Percentiles rank a stretch among this genome's conserved stretches.
phyloP scores from a whole-genome alignment of 2,113 vertebrate genomes.

The Phaetusa simplex region DNA sequence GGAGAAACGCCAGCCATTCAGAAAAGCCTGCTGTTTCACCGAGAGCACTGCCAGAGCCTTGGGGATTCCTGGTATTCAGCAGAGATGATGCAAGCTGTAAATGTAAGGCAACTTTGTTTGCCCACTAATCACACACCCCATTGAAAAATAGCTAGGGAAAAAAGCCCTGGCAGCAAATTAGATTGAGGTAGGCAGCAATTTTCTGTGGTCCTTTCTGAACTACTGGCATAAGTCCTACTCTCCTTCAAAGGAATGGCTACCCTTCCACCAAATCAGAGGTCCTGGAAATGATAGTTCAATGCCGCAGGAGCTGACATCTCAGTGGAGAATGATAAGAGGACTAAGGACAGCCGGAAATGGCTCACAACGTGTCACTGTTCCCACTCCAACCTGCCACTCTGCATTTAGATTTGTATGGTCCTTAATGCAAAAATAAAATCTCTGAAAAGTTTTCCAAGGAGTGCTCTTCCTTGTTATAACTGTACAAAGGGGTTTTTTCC shows the following conservation, averaged over 20 bases:
- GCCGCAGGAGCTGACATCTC: neutral
- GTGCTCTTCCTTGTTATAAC: neutral
- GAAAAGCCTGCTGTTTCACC: conserved; percentile 7
- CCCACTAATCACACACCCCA: neutral
- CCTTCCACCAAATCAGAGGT: neutral
- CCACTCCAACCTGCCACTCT: conserved; percentile 3
- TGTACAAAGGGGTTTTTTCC: neutral
- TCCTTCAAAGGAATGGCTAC: neutral
- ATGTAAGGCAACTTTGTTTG: neutral
- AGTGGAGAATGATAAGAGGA: neutral
- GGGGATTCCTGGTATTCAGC: conserved; percentile 15
- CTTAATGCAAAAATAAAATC: neutral
- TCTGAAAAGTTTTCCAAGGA: neutral
- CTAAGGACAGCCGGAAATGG: neutral
- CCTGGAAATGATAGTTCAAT: neutral
- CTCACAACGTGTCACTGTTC: neutral
- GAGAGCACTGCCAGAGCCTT: neutral
- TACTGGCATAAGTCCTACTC: neutral
- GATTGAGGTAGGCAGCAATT: neutral
- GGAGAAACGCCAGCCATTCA: conserved; percentile 20
- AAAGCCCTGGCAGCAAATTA: neutral
- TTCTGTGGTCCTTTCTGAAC: neutral
- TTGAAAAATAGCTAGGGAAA: neutral
- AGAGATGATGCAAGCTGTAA: conserved; percentile 5
- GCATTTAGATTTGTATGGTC: neutral